Base-by-base conservation (phyloP, 2,797 vertebrate genomes). In the Clarias platycephalus region DNA sequence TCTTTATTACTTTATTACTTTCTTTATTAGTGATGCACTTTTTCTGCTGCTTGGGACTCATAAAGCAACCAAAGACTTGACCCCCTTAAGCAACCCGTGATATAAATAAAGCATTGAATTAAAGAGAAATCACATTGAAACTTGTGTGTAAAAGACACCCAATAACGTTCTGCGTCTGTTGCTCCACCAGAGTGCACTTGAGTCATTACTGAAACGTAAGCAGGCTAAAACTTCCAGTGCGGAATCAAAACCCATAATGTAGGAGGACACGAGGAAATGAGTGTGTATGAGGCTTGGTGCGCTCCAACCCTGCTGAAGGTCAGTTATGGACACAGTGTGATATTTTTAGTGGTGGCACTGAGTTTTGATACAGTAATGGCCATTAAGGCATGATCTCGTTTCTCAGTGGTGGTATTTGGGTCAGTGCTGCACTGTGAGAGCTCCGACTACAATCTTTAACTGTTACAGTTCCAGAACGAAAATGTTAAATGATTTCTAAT, bases 21-120 rank as follows among this genome's bases (percentile, higher is more conserved):
- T 82, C 82, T 83, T 55, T 84, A 67, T 72, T 86, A 70, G 66
- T 80, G 67, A 81, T 86, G 88, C 86, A 81, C 74, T 78, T 88
- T 82, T 49, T 49, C 44, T 86, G 67, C 71, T 81, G 60, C 31
- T 80, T 75, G 77, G 83, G 86, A 86, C 57, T 84, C 53, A 44
- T 80, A 84, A 83, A 70, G 60, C 15, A 60, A 64, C 64, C 31
- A 80, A 77, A 63, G 74, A 15, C 76, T 26, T 53, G 66, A 49
- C 62, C 62, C 70, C 66, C 66, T 37, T 62, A 53, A 66, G 28
- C 66, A 63, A 49, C 6, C 67, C 12, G 28, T 18, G 26, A 80
- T 71, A 40, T 31, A 78, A 78, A 62, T 58, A 37, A 13, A 44
- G 34, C 63, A 60, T 31, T 34, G 55, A 55, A 84, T 70, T 60